A percentile compares a stretch with the other conserved stretches of the same genome.
Evolutionary conservation across 2,888 invertebrate genomes (phyloP).

Genomic region (Siphlonurus alternatus): DNA sequence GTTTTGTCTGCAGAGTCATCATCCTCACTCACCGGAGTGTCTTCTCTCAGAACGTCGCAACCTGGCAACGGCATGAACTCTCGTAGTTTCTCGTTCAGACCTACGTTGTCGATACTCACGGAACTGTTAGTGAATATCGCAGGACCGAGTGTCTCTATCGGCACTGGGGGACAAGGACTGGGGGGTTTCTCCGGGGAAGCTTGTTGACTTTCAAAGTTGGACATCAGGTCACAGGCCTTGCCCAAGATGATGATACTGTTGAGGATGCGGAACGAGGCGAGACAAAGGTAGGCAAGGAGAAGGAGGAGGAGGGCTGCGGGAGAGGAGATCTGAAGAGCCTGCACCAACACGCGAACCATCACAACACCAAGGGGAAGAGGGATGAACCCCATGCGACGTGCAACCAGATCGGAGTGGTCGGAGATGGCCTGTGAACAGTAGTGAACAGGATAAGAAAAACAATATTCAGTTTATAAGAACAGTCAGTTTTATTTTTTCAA

Average conservation of each 20-base stretch:
- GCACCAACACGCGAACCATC: conserved; percentile 70
- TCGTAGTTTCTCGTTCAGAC: not conserved
- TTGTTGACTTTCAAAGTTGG: not conserved
- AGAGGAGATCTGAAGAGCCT: conserved; percentile 60
- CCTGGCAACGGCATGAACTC: not conserved
- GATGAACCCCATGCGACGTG: conserved; percentile 94
- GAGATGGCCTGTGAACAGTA: conserved; percentile 59
- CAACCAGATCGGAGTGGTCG: conserved; percentile 92
- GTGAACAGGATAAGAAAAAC: not conserved
- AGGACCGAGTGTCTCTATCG: conserved; percentile 39
- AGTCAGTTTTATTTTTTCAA: too few relatives aligned
- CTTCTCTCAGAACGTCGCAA: not conserved
- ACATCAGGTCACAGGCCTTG: conserved; percentile 73
- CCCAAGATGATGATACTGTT: conserved; percentile 83
- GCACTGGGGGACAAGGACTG: conserved; percentile 1
- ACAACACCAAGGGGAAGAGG: conserved; percentile 91
- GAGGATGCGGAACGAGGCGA: conserved; percentile 58
- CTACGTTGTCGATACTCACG: conserved; percentile 25
- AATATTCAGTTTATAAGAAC: too few relatives aligned
- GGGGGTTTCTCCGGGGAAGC: conserved; percentile 26
- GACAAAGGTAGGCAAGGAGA: conserved; percentile 55
- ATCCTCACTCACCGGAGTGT: not conserved
- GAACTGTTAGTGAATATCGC: conserved; percentile 77
- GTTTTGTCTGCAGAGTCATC: not conserved
- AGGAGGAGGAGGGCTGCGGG: conserved; percentile 54